Evolutionary conservation across 2,888 invertebrate species (phyloP), one percentile per base, ranked within the genome.

Genomic region (Cephus pulcher): DNA sequence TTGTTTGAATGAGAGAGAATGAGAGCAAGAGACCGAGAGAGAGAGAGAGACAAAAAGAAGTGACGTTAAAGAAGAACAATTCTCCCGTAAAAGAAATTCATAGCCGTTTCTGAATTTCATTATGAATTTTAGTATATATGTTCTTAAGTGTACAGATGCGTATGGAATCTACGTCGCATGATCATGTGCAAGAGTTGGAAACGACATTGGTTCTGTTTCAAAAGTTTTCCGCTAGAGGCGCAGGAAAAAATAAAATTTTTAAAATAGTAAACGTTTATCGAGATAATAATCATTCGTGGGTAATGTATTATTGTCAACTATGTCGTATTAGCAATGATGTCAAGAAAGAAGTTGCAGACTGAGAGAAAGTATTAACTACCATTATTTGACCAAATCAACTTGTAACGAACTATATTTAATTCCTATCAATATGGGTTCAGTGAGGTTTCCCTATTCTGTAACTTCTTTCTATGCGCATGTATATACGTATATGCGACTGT

Each of bases 401-500:
- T 56, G 23, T 56, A 9, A 56, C 15, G 40, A 56, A 23, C 9
- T 15, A 23, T 23, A 56, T 56, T 9, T 56, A 56, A 56, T 56
- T 23, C 40, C 23, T 56, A 23, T 56, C 0, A 56, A 4, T 23
- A 56, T 6, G 73, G 68, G 9, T n/a, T 30, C 33, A 33, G 69
- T 69, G 75, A 75, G 15, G 40, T 70, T 77, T 73, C 68, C 34
- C 34, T 74, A 69, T 76, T 76, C 71, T 34, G 71, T 71, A 71
- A 15, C 79, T 74, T 40, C 75, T 76, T 81, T 79, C 82, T 74
- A 77, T 78, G 68, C 79, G 74, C 77, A 77, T 77, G 81, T 37
- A 76, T 40, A 78, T 74, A 75, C 76, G 79, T 70, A 73, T 56
- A 56, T 15, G 9, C 40, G 40, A 74, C 77, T 79, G 80, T 82